phyloP scores from a whole-genome alignment of 2,888 invertebrate genomes.

The Selenia dentaria region DNA sequence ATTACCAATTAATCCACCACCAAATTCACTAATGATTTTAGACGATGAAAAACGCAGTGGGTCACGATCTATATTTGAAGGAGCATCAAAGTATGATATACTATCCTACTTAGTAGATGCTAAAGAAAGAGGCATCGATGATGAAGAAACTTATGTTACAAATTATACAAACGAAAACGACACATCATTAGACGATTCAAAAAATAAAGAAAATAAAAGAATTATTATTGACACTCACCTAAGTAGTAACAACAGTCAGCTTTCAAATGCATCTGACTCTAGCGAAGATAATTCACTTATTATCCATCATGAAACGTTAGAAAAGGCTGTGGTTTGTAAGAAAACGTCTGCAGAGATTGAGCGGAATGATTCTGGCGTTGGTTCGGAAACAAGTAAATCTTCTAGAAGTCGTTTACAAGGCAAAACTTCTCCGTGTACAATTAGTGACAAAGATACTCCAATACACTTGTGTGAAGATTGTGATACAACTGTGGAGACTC shows the following conservation, averaged over 20 bases:
- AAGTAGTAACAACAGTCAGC: slow-evolving; percentile 89
- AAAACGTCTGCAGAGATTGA: slow-evolving; percentile 91
- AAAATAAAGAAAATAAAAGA: slow-evolving; percentile 84
- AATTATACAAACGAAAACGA: slow-evolving; percentile 82
- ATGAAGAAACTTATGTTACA: slow-evolving; percentile 89
- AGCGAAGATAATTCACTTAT: slow-evolving; percentile 92
- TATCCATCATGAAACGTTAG: slow-evolving; percentile 83
- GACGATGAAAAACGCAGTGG: slow-evolving; percentile 89
- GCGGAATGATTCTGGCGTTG: slow-evolving; percentile 96
- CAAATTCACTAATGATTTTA: slow-evolving; percentile 86
- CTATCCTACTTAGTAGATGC: slow-evolving; percentile 95
- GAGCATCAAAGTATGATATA: slow-evolving; percentile 95
- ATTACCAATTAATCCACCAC: slow-evolving; percentile 91
- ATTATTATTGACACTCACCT: slow-evolving; percentile 69
- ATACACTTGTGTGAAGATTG: slow-evolving; percentile 94
- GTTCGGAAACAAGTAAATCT: slow-evolving; percentile 95
- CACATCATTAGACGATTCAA: slow-evolving; percentile 77
- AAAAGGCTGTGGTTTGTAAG: slow-evolving; percentile 82
- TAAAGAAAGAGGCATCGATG: slow-evolving; percentile 89
- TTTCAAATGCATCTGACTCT: slow-evolving; percentile 93
- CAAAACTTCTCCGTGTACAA: slow-evolving; percentile 77
- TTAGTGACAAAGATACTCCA: slow-evolving; percentile 83
- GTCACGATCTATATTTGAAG: slow-evolving; percentile 89
- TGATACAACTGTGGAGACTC: slow-evolving; percentile 91
- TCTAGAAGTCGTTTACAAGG: slow-evolving; percentile 90